Evolutionary conservation across 2,797 vertebrate genomes (phyloP).

Genomic region (Darevskia mixta): DNA sequence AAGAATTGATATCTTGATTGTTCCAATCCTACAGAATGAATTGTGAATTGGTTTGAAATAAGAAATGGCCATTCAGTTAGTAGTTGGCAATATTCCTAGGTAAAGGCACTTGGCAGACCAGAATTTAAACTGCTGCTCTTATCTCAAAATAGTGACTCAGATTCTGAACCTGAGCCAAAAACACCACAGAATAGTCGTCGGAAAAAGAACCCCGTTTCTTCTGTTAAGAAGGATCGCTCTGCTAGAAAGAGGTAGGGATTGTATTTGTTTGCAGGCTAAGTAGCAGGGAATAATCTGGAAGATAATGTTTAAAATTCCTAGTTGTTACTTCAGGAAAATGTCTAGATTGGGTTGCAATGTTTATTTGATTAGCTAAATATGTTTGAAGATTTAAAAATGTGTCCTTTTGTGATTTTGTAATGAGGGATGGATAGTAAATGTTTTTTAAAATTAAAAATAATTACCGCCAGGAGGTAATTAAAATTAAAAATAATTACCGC

Average conservation of each 20-base stretch:
- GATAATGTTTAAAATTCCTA: neutral
- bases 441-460: no score
- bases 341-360: neutral
- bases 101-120: neutral
- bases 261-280: neutral
- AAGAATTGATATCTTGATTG: neutral
- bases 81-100: neutral
- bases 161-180: slow-evolving; percentile 91
- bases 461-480: no score
- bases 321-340: neutral
- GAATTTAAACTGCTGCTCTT: neutral
- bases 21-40: neutral
- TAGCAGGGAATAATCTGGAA: no score
- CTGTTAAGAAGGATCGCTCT: slow-evolving; percentile 74
- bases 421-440: no score
- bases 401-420: no score
- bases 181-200: slow-evolving; percentile 91
- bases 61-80: slow-evolving; percentile 3
- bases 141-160: slow-evolving; percentile 81
- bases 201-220: slow-evolving; percentile 84
- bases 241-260: slow-evolving; percentile 72
- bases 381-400: neutral
- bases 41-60: neutral
- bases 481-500: no score
- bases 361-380: neutral